A percentile compares a stretch with the other conserved stretches of the same genome.
phyloP scores from a whole-genome alignment of 2,113 vertebrate species.

The Phyllopteryx taeniolatus region DNA sequence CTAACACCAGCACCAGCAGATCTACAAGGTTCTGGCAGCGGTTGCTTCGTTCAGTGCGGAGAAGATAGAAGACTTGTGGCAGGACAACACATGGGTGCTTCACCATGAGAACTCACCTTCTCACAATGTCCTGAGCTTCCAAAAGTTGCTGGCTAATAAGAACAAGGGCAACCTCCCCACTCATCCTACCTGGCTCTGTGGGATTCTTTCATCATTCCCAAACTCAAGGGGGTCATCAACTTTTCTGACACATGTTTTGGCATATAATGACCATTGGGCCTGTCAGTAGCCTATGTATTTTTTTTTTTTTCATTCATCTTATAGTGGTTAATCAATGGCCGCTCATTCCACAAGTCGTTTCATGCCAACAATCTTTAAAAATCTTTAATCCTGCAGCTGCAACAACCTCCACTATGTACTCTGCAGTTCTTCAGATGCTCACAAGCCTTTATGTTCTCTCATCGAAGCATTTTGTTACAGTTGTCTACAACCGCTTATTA shows the following conservation, averaged over 20 bases:
- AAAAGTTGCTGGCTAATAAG: too few relatives aligned
- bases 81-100: too few relatives aligned
- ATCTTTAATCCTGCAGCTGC: conserved; percentile 35
- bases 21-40: too few relatives aligned
- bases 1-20: too few relatives aligned
- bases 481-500: conserved; percentile 62
- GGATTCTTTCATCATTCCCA: too few relatives aligned
- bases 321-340: conserved; percentile 4
- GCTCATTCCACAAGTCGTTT: neutral
- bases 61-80: too few relatives aligned
- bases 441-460: conserved; percentile 43
- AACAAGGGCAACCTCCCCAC: too few relatives aligned
- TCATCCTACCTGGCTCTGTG: too few relatives aligned
- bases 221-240: too few relatives aligned
- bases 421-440: conserved; percentile 24
- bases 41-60: too few relatives aligned
- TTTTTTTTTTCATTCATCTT: neutral
- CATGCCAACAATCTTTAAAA: conserved; percentile 17
- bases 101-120: too few relatives aligned
- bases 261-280: neutral
- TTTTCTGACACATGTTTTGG: neutral
- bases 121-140: too few relatives aligned
- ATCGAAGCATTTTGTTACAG: conserved; percentile 56
- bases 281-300: neutral
- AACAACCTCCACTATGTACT: conserved; percentile 16